phyloP scores from a whole-genome alignment of 2,797 vertebrate species.

The Trematomus bernacchii region DNA sequence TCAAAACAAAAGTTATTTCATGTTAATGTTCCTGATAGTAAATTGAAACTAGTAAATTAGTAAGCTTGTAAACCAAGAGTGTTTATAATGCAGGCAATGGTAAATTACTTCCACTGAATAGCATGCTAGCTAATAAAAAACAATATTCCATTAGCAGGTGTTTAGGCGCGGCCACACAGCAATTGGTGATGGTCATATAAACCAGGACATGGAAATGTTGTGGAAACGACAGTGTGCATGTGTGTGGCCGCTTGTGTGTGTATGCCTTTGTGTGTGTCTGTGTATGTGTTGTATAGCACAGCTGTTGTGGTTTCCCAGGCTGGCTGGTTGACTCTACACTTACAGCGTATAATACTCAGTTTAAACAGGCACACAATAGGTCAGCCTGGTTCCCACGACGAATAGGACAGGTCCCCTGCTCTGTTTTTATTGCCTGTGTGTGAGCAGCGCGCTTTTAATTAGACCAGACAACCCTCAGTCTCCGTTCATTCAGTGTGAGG shows the following conservation, averaged over 20 bases:
- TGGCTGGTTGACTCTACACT: slow-evolving; percentile 66
- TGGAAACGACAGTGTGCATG: background rate
- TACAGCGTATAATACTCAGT: slow-evolving; percentile 64
- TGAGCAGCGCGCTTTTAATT: slow-evolving; percentile 25
- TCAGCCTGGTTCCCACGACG: slow-evolving; percentile 73
- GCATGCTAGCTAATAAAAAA: too few species aligned
- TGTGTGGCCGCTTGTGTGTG: background rate
- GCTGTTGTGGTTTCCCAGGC: slow-evolving; percentile 77
- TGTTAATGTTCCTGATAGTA: too few species aligned
- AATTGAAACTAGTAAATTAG: too few species aligned
- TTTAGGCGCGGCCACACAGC: too few species aligned
- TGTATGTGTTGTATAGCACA: background rate
- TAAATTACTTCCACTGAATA: too few species aligned
- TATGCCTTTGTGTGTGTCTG: background rate
- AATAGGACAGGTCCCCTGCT: slow-evolving; percentile 59
- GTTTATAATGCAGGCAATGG: too few species aligned
- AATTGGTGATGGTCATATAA: too few species aligned
- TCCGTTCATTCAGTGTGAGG: slow-evolving; percentile 33
- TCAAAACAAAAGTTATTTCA: too few species aligned
- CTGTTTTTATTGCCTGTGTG: slow-evolving; percentile 59
- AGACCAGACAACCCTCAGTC: slow-evolving; percentile 40
- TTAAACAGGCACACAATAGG: slow-evolving; percentile 82
- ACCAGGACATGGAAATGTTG: too few species aligned
- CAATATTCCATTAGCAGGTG: too few species aligned
- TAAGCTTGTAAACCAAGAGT: too few species aligned